Conservation (phyloP, 92 coral and sea anemone genomes). For the Bergia sp. region DNA sequence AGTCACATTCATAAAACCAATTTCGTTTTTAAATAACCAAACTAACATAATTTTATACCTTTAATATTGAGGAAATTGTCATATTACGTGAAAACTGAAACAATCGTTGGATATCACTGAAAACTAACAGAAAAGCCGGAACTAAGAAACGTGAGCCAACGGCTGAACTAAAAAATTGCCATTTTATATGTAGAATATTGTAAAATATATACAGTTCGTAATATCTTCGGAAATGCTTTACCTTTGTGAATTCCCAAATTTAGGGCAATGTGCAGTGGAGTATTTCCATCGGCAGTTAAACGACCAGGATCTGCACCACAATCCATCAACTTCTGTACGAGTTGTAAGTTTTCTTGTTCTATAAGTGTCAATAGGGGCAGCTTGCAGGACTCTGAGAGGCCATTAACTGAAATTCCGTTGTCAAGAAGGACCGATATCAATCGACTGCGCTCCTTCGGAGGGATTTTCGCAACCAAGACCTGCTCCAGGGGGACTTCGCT, state of each 20-base stretch:
- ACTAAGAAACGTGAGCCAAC: no score
- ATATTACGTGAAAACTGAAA: no score
- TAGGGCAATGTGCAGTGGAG: slow-evolving; percentile 77
- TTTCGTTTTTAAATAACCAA: no score
- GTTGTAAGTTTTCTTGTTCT: slow-evolving; percentile 43
- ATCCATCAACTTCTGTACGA: slow-evolving; percentile 66
- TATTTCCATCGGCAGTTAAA: slow-evolving; percentile 48
- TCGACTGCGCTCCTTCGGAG: slow-evolving; percentile 30
- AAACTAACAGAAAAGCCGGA: no score
- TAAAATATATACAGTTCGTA: no score
- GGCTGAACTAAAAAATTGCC: no score
- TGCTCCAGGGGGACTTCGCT: slow-evolving; percentile 70
- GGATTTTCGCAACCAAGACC: slow-evolving; percentile 50
- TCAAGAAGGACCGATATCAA: slow-evolving; percentile 65
- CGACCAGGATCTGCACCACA: slow-evolving; percentile 75
- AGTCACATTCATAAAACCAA: no score
- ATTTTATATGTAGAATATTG: no score
- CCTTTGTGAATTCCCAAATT: slow-evolving; percentile 66
- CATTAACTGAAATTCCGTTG: slow-evolving; percentile 73
- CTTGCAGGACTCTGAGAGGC: slow-evolving; percentile 57
- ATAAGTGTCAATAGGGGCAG: slow-evolving; percentile 67
- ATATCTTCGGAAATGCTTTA: neutral
- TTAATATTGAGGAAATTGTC: no score
- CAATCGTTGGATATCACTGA: no score
- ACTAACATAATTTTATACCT: no score